Evolutionary conservation across 1,140 invertebrate genomes (phyloP).

Genomic region (Zaprionus taronus): DNA sequence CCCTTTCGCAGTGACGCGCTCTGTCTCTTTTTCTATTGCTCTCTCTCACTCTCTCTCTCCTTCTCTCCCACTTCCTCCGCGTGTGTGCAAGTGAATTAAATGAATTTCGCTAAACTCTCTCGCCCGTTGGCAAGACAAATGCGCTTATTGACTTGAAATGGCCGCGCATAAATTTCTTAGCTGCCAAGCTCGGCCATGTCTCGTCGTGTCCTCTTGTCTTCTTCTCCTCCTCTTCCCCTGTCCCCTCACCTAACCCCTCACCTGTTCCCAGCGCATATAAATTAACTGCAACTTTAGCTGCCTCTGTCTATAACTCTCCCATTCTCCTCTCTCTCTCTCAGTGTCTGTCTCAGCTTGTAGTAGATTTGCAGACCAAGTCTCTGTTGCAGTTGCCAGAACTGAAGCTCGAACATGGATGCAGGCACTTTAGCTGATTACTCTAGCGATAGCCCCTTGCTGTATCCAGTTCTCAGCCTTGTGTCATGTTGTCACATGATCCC

Average conservation of each 20-base stretch:
- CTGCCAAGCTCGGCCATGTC: slow-evolving; percentile 40
- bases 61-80: not conserved
- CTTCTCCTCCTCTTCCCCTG: slow-evolving; percentile 29
- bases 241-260: slow-evolving; percentile 23
- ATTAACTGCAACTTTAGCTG: slow-evolving; percentile 44
- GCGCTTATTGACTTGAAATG: slow-evolving; percentile 81
- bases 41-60: not conserved
- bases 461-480: not conserved
- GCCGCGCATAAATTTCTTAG: slow-evolving; percentile 70
- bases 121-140: slow-evolving; percentile 67
- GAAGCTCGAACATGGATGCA: slow-evolving; percentile 7
- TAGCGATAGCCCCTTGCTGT: not conserved
- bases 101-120: slow-evolving; percentile 52
- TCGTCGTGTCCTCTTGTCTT: not conserved
- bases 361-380: slow-evolving; percentile 35
- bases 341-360: slow-evolving; percentile 1
- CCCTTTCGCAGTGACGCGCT: not conserved
- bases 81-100: slow-evolving; percentile 65
- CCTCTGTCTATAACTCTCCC: too few relatives aligned
- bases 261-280: slow-evolving; percentile 48
- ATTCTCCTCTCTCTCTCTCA: not conserved
- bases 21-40: not conserved
- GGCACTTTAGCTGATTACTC: slow-evolving; percentile 47
- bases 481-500: not conserved
- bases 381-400: slow-evolving; percentile 32